Conservation (phyloP, 2,888 invertebrate genomes). For the Hipparchia semele region DNA sequence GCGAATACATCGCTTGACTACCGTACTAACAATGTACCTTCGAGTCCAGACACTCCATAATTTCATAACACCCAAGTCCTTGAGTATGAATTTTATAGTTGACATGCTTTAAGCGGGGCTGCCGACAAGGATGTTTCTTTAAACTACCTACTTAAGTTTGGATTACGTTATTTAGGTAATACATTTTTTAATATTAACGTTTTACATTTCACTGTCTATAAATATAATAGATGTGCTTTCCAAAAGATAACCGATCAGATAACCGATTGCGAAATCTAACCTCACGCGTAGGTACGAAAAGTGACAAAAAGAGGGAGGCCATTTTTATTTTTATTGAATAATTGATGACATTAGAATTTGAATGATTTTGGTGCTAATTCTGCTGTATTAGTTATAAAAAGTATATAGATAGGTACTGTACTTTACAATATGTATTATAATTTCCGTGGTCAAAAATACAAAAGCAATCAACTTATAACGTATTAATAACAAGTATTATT, state of each 20-base stretch:
- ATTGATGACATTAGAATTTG: not conserved
- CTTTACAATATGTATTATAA: too few relatives aligned
- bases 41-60: constrained; percentile 68
- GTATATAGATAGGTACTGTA: too few relatives aligned
- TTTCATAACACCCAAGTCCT: constrained; percentile 60
- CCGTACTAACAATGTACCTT: constrained; percentile 58
- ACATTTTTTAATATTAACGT: not conserved
- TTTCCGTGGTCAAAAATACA: too few relatives aligned
- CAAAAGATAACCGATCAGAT: not conserved
- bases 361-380: too few relatives aligned
- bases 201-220: not conserved
- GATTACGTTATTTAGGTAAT: not conserved
- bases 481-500: too few relatives aligned
- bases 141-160: not conserved
- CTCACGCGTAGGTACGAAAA: not conserved
- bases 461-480: too few relatives aligned
- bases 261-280: not conserved
- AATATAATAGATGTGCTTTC: too few relatives aligned
- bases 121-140: not conserved
- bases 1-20: constrained; percentile 63
- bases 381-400: too few relatives aligned
- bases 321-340: too few relatives aligned
- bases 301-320: not conserved
- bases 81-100: constrained; percentile 55
- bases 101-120: constrained; percentile 52